Percentiles rank a stretch among this genome's conserved stretches.
These are phyloP conservation scores for Caerostris extrusa DNA, from an alignment of 1,140 invertebrate species.

Conservation along the genomic window DNA sequence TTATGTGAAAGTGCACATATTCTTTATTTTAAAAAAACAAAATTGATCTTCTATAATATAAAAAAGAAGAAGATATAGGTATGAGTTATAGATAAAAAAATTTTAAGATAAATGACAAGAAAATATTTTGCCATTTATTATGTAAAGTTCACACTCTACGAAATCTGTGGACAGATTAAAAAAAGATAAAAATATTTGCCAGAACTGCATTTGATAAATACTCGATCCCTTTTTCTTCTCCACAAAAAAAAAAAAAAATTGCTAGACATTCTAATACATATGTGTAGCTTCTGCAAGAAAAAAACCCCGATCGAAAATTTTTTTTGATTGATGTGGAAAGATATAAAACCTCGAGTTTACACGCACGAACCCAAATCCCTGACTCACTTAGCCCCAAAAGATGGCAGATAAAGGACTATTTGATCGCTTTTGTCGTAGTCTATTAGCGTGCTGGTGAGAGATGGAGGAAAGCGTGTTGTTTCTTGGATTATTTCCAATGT, in stretches of 20 bases:
- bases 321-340: not conserved
- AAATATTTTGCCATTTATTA: too few species aligned
- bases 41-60: too few species aligned
- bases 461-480: not conserved
- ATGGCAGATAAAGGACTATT: not conserved
- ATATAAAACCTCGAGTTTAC: not conserved
- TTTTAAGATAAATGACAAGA: too few species aligned
- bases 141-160: too few species aligned
- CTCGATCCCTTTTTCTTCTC: not conserved
- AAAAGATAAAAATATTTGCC: too few species aligned
- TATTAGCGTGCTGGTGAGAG: not conserved
- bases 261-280: not conserved
- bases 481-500: slow-evolving; percentile 1
- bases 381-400: not conserved
- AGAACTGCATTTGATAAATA: not conserved
- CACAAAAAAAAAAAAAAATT: not conserved
- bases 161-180: too few species aligned
- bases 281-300: not conserved
- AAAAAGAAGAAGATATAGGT: too few species aligned
- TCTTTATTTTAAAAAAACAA: too few species aligned
- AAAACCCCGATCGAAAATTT: not conserved
- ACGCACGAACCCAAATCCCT: not conserved
- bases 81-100: too few species aligned
- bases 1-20: too few species aligned
- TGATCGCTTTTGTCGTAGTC: not conserved